Evolutionary conservation across 1,140 invertebrate genomes (phyloP).

Genomic region (Homalodisca vitripennis): DNA sequence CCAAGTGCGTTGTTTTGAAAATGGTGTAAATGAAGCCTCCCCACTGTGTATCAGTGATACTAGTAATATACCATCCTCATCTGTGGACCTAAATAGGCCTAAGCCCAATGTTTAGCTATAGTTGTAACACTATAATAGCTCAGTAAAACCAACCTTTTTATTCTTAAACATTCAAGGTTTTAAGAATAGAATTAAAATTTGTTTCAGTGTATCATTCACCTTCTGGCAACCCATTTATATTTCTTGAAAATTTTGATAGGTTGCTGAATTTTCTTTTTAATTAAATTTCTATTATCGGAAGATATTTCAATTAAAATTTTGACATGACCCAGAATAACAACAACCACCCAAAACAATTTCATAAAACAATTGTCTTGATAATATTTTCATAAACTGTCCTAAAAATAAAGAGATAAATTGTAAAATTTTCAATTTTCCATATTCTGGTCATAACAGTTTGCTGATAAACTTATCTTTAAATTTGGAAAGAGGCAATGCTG

Average conservation of each 20-base stretch:
- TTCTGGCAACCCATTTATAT: neutral
- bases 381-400: neutral
- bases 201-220: neutral
- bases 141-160: too few relatives aligned
- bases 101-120: too few relatives aligned
- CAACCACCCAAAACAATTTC: neutral
- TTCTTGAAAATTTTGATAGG: neutral
- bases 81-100: too few relatives aligned
- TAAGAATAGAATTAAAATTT: too few relatives aligned
- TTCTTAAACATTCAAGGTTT: too few relatives aligned
- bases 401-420: neutral
- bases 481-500: too few relatives aligned
- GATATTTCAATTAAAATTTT: neutral
- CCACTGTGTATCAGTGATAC: too few relatives aligned
- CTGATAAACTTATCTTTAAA: neutral
- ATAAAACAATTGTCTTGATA: neutral
- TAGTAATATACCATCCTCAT: too few relatives aligned
- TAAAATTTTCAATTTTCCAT: neutral
- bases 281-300: neutral
- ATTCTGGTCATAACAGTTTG: neutral
- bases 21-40: too few relatives aligned
- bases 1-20: too few relatives aligned
- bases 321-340: neutral
- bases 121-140: too few relatives aligned
- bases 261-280: neutral